Base-by-base conservation (phyloP, 2,113 vertebrate genomes). In the Boulengeromyrus knoepffleri region DNA sequence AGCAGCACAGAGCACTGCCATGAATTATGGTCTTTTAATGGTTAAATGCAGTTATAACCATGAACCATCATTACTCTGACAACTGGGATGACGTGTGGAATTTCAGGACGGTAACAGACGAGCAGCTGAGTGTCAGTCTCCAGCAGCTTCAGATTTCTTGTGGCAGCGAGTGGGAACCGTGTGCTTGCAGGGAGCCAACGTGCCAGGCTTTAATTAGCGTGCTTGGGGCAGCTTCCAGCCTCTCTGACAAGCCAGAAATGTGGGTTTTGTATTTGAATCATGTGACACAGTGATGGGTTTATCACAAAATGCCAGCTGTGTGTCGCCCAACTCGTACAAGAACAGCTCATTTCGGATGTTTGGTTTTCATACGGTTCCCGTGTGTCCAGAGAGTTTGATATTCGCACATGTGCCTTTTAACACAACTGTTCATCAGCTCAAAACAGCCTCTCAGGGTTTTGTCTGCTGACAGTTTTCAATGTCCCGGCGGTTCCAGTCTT, bases 401-500 rank as follows among this genome's bases (percentile, higher is more conserved):
- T 8, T n/a, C 3, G 2, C 24, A n/a, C 24, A 62, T 62, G 58
- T 62, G 8, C 9, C 27, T 66, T 66, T 66, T 27, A 66, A 10
- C 58, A 27, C n/a, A n/a, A 66, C 58, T 27, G 58, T 66, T 27
- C 58, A 27, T 12, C 58, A 66, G 0, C 24, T 66, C 58, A 10
- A 66, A n/a, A 66, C 24, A 42, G 84, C 21, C 84, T 85, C 19
- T 46, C 17, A 47, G 10, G 9, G 19, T 21, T 53, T 47, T 27
- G 83, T 46, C 19, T 24, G 45, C 24, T 47, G 19, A 49, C 21
- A 49, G 53, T 45, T 46, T 13, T 89, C 80, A 31, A 91, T 56
- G 13, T 93, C 91, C 94, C 95, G 93, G 95, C 93, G 94, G 93
- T 96, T 97, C 96, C 96, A 97, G 96, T 96, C 96, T 86, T 94